Percentiles rank a stretch among this genome's conserved stretches.
phyloP scores from a whole-genome alignment of 92 coral and sea anemone genomes.

The Epizoanthus illoricatus region DNA sequence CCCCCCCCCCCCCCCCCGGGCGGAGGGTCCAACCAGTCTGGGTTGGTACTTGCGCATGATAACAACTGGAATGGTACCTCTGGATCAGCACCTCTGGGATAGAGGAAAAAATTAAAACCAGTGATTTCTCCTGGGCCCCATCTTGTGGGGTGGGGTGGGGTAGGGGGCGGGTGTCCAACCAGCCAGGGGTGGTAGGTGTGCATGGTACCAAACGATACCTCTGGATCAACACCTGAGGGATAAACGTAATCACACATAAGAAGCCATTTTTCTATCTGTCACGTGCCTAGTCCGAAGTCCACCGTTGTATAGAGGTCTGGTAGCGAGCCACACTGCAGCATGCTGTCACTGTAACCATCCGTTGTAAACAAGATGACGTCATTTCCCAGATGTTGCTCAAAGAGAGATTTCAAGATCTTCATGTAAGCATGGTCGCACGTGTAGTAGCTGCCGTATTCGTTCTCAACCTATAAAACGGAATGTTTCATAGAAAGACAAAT shows the following conservation, averaged over 20 bases:
- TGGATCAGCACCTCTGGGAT: conserved; percentile 67
- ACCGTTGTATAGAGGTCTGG: conserved; percentile 90
- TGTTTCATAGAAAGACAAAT: too few relatives aligned
- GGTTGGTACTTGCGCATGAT: conserved; percentile 67
- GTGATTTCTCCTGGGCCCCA: conserved; percentile 65
- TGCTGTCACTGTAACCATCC: conserved; percentile 64
- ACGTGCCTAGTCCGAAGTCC: conserved; percentile 92
- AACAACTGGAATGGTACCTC: conserved; percentile 49
- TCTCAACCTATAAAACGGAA: conserved; percentile 74
- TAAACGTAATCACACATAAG: background rate
- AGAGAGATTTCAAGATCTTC: conserved; percentile 73
- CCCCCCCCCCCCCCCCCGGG: too few relatives aligned
- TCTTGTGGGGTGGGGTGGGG: too few relatives aligned
- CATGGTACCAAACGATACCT: conserved; percentile 59
- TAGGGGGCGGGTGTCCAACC: too few relatives aligned
- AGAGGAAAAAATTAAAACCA: conserved; percentile 29
- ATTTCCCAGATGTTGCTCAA: conserved; percentile 81
- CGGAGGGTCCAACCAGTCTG: too few relatives aligned
- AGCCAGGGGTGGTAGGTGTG: conserved; percentile 73
- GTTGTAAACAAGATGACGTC: conserved; percentile 88
- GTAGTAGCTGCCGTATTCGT: conserved; percentile 96
- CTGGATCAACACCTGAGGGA: conserved; percentile 76
- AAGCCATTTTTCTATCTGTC: background rate
- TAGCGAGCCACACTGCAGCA: conserved; percentile 84
- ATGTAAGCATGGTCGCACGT: conserved; percentile 94